Evolutionary conservation across 2,113 vertebrate genomes (phyloP), one percentile per base, ranked within the genome.

Genomic region (Bombycilla garrulus): DNA sequence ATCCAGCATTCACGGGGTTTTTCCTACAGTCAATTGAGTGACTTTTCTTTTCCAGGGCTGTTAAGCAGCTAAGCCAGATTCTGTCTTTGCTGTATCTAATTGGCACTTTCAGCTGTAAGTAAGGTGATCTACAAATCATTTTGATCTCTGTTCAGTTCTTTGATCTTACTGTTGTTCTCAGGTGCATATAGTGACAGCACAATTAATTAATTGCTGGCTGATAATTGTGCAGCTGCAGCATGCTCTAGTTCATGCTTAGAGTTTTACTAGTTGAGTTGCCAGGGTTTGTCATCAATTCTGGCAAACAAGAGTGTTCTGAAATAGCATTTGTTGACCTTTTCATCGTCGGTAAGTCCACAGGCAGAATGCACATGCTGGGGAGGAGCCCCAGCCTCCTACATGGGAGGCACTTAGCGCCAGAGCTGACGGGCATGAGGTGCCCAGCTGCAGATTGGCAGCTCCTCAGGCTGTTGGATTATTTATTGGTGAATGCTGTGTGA

Each of bases 91-190:
- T 96, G 40, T 53, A 42, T 48, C 76, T 95, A 90, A 95, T 92
- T 96, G 93, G 88, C 54, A 78, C 94, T 93, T 95, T 79, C 90
- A 88, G 69, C 92, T 88, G 69, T 76, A 92, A 81, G 93, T 90
- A 51, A 74, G 86, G 88, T 71, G 92, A 96, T 96, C 90, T 90
- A 38, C 95, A 94, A 96, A 93, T 96, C 80, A 86, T 94, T 96
- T 88, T 96, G 93, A 95, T 95, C 96, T 94, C 86, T 81, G 72
- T n/a, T 92, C 82, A 50, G 93, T 66, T 83, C 94, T 97, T 88
- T 96, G 94, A 95, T 96, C 93, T 95, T 44, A 33, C 60, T 50
- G 92, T 81, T 96, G 94, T 95, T 95, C 93, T 96, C 95, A 86
- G 94, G 90, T 93, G 94, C 76, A 31, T 74, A 26, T 12, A 86